Percentiles rank a stretch among this genome's conserved stretches.
phyloP scores from a whole-genome alignment of 2,113 vertebrate genomes.

The Laticauda laticaudata region DNA sequence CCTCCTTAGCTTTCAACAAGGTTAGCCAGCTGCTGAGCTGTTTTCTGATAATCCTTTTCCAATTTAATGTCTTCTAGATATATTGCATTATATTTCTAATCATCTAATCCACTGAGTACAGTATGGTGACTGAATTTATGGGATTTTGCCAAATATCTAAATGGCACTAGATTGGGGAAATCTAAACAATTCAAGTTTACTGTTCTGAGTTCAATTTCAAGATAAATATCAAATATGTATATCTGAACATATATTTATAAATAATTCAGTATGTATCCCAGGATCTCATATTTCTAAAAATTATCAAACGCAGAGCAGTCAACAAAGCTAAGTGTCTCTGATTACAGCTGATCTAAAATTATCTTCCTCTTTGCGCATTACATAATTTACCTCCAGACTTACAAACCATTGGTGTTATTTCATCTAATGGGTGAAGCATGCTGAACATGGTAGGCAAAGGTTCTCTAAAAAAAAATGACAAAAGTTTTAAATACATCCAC shows the following conservation, averaged over 20 bases:
- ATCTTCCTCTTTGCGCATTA: neutral
- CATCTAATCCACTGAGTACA: neutral
- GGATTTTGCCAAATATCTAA: neutral
- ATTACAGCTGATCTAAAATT: neutral
- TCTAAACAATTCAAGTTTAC: neutral
- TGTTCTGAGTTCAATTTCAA: neutral
- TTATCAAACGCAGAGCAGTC: neutral
- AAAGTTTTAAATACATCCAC: neutral
- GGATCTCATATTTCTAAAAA: neutral
- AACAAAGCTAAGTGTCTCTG: neutral
- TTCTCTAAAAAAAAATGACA: slow-evolving; percentile 74
- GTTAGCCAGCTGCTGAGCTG: neutral
- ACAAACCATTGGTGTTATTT: slow-evolving; percentile 90
- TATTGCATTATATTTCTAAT: neutral
- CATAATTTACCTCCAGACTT: slow-evolving; percentile 82
- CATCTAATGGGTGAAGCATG: slow-evolving; percentile 95
- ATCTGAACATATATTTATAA: neutral
- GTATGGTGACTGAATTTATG: neutral
- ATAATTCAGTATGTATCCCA: neutral
- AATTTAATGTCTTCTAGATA: neutral
- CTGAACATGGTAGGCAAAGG: slow-evolving; percentile 93
- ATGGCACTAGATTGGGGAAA: neutral
- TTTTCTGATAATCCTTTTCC: neutral
- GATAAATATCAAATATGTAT: neutral
- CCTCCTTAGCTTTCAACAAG: neutral